A percentile compares a stretch with the other conserved stretches of the same genome.
phyloP scores from a whole-genome alignment of 2,797 vertebrate genomes.

The Smutsia temminckii region DNA sequence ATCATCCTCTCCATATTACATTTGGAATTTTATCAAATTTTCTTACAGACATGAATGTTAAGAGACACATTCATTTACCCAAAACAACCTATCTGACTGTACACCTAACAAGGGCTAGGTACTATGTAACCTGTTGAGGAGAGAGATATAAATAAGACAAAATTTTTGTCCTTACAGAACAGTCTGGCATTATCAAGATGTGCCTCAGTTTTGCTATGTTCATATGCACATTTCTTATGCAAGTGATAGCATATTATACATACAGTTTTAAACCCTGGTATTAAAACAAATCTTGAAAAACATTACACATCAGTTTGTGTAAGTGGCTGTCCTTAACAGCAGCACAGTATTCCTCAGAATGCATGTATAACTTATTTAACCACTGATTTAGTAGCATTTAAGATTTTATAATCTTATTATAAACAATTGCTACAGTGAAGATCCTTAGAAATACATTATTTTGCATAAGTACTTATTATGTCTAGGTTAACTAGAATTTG shows the following conservation, averaged over 20 bases:
- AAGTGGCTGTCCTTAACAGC: background rate
- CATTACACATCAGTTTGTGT: background rate
- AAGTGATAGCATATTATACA: background rate
- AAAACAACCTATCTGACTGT: background rate
- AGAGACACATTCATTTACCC: background rate
- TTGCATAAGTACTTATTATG: background rate
- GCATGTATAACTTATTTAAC: background rate
- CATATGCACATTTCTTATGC: background rate
- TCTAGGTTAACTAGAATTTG: conserved; percentile 1
- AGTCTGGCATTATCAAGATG: background rate
- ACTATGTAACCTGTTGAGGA: background rate
- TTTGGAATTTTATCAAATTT: background rate
- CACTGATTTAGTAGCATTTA: background rate
- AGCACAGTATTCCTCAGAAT: background rate
- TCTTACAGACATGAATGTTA: background rate
- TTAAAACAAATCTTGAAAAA: background rate
- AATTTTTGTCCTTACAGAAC: background rate
- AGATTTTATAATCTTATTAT: background rate
- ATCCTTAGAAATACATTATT: background rate
- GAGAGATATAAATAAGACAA: background rate
- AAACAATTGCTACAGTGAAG: background rate
- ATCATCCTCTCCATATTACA: background rate
- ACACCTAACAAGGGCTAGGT: background rate
- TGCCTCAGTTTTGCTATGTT: background rate
- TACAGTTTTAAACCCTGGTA: background rate